Percentiles rank a stretch among this genome's conserved stretches.
Conservation (phyloP, 2,888 invertebrate species). For the Cataglyphis rosenhaueri region DNA sequence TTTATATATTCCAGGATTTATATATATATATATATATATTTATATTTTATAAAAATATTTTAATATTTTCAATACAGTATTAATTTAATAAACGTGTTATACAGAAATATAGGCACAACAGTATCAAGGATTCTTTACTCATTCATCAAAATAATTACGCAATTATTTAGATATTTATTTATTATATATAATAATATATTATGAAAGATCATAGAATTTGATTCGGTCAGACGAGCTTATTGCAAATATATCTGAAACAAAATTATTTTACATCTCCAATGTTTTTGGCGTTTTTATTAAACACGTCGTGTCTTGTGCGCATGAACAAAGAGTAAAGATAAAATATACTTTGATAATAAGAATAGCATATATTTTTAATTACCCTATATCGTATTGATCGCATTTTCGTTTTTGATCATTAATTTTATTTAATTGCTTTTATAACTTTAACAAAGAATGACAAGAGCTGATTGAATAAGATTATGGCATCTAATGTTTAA, state of each 20-base stretch:
- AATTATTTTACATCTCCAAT: slow-evolving; percentile 36
- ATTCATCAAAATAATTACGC: slow-evolving; percentile 37
- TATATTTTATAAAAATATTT: background rate
- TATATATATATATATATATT: background rate
- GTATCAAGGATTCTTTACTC: slow-evolving; percentile 45
- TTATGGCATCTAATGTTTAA: background rate
- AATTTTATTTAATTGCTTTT: background rate
- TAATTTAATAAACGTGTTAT: slow-evolving; percentile 19
- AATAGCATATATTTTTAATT: slow-evolving; percentile 44
- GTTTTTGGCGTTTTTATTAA: background rate
- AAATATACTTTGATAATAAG: slow-evolving; percentile 4
- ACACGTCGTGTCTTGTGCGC: background rate
- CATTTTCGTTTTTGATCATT: background rate
- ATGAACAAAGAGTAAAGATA: background rate
- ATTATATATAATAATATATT: background rate
- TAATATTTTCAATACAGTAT: background rate
- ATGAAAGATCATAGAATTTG: slow-evolving; percentile 21
- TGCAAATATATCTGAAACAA: slow-evolving; percentile 55
- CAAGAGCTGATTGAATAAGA: background rate
- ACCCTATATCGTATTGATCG: slow-evolving; percentile 55
- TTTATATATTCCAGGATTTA: background rate
- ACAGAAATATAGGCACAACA: slow-evolving; percentile 48
- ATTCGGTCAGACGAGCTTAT: background rate
- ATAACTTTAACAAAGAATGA: background rate
- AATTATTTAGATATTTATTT: background rate